These are phyloP conservation scores for Panthera uncia DNA, from an alignment of 2,113 vertebrate genomes.

Conservation along the genomic window DNA sequence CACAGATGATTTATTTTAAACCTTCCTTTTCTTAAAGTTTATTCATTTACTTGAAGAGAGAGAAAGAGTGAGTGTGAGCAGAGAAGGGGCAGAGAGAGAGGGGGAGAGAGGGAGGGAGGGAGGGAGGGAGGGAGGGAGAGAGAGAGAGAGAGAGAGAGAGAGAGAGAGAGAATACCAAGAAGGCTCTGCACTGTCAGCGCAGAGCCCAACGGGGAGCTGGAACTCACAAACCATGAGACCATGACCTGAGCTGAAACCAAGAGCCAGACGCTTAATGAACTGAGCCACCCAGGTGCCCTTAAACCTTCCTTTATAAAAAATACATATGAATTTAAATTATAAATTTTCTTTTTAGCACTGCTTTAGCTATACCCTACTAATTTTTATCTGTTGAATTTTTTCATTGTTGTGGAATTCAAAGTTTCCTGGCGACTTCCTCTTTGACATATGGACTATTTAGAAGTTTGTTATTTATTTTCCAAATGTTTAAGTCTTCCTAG, in stretches of 20 bases:
- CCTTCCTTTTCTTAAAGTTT: background rate
- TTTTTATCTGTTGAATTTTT: background rate
- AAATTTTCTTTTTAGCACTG: background rate
- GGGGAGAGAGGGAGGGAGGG: no score
- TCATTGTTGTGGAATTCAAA: background rate
- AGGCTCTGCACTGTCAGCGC: no score
- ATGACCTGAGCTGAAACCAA: no score
- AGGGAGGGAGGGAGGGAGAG: accelerated
- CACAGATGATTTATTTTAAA: background rate
- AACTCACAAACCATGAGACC: no score
- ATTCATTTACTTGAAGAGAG: no score
- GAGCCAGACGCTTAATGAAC: no score
- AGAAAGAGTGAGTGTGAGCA: no score
- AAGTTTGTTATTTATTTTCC: background rate
- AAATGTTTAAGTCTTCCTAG: background rate
- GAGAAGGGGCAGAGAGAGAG: no score
- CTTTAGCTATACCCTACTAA: background rate
- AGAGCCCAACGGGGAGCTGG: no score
- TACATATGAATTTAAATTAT: background rate
- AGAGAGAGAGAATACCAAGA: no score
- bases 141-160: no score
- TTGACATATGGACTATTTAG: background rate
- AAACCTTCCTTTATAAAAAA: background rate
- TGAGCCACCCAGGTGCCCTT: no score
- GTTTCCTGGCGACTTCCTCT: background rate